Evolutionary conservation across 1,140 invertebrate species (phyloP), one percentile per base, ranked within the genome.

Genomic region (Copidosoma floridanum): DNA sequence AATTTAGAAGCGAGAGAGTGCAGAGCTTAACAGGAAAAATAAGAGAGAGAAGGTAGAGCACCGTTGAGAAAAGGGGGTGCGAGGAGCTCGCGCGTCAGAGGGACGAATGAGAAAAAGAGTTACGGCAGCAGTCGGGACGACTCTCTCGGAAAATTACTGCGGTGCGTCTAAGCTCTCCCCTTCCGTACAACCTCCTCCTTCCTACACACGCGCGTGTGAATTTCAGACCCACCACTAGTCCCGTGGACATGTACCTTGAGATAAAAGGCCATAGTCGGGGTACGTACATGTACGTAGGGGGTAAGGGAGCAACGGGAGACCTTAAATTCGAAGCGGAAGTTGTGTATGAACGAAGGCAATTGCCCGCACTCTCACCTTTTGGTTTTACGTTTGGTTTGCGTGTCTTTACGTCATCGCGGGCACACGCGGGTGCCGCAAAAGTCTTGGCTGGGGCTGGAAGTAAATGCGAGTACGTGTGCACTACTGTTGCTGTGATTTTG

Each of bases 261-360:
- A n/a, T n/a, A n/a, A n/a, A n/a, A n/a, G n/a, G n/a, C n/a, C n/a
- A n/a, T n/a, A n/a, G n/a, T n/a, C n/a, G 32, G 20, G n/a, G 43
- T n/a, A 16, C 20, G 24, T 23, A 12, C 16, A 20, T 50, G 4
- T 50, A 35, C 26, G 16, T 48, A 37, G 32, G 41, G 16, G 40
- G 44, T n/a, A n/a, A n/a, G 50, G 56, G 62, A 59, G 46, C 24
- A 44, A 37, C n/a, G n/a, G n/a, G n/a, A n/a, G n/a, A n/a, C 46
- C 37, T 70, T 63, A 70, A 71, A 68, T 71, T 67, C 58, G 60
- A 70, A 71, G 66, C 62, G 66, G 64, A 67, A 70, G 24, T 54
- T 40, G 37, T 21, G 43, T 47, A 44, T 70, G 70, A 70, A 72
- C 54, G 61, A 56, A 44, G 26, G 35, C 27, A n/a, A n/a, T n/a